Percentiles rank a stretch among this genome's conserved stretches.
Conservation (phyloP, 2,888 invertebrate species). For the Lamellibrachia satsuma region DNA sequence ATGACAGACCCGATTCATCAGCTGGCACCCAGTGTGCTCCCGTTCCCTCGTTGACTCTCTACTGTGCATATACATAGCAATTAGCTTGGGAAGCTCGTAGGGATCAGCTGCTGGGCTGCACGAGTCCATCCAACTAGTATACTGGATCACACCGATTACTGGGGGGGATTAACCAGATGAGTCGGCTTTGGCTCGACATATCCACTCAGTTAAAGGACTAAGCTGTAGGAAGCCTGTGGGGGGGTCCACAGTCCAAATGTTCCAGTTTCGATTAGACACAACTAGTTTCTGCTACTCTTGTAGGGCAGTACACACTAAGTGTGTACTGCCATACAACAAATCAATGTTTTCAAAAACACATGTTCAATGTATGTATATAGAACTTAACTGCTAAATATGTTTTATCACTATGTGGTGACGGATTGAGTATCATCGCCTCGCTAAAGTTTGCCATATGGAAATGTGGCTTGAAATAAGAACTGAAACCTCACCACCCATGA, state of each 20-base stretch:
- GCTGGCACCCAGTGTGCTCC: neutral
- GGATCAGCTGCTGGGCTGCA: neutral
- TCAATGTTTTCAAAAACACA: too few species aligned
- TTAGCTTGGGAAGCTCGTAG: neutral
- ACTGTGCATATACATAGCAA: constrained; percentile 5
- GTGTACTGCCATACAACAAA: too few species aligned
- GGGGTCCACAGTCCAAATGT: neutral
- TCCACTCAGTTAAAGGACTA: neutral
- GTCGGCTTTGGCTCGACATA: neutral
- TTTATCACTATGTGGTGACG: too few species aligned
- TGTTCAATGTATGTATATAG: too few species aligned
- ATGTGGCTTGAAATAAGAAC: neutral
- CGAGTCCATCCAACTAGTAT: neutral
- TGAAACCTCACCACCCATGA: neutral
- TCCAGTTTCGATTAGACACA: neutral
- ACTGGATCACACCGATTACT: constrained; percentile 17
- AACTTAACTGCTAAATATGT: too few species aligned
- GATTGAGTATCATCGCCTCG: neutral
- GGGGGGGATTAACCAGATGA: neutral
- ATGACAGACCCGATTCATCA: neutral
- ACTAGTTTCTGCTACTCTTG: neutral
- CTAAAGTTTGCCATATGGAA: neutral
- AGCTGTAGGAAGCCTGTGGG: neutral
- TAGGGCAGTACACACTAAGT: neutral
- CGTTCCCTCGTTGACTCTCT: neutral